Evolutionary conservation across 2,888 invertebrate species (phyloP).

Genomic region (Argyresthia albistria): DNA sequence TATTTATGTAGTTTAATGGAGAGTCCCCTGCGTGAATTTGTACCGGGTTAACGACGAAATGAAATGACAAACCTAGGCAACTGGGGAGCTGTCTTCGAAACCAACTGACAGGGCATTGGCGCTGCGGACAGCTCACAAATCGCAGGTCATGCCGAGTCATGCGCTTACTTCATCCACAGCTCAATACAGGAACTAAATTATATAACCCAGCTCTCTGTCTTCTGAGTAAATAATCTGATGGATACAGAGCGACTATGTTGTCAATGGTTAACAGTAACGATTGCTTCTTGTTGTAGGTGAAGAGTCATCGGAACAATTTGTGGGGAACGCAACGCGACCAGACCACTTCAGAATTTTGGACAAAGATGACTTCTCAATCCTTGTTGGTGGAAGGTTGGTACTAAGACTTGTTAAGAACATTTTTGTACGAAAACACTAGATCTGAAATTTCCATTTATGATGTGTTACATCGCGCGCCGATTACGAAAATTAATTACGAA

Average conservation of each 20-base stretch:
- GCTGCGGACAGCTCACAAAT: slow-evolving; percentile 16
- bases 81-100: slow-evolving; percentile 12
- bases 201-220: neutral
- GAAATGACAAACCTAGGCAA: neutral
- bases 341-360: slow-evolving; percentile 93
- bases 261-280: neutral
- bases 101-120: slow-evolving; percentile 15
- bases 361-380: slow-evolving; percentile 86
- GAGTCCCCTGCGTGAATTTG: too few species aligned
- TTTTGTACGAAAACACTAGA: neutral
- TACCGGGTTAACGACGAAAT: neutral
- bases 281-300: slow-evolving; percentile 74
- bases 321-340: slow-evolving; percentile 83
- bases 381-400: slow-evolving; percentile 90
- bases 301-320: slow-evolving; percentile 81
- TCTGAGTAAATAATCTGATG: too few species aligned
- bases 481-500: slow-evolving; percentile 17
- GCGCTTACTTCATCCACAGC: slow-evolving; percentile 12
- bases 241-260: too few species aligned
- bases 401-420: neutral
- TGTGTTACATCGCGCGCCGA: slow-evolving; percentile 11
- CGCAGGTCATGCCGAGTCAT: slow-evolving; percentile 23
- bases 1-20: too few species aligned
- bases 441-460: slow-evolving; percentile 1
- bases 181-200: neutral